Base-by-base conservation (phyloP, 2,888 invertebrate genomes). In the Lithophane socia region DNA sequence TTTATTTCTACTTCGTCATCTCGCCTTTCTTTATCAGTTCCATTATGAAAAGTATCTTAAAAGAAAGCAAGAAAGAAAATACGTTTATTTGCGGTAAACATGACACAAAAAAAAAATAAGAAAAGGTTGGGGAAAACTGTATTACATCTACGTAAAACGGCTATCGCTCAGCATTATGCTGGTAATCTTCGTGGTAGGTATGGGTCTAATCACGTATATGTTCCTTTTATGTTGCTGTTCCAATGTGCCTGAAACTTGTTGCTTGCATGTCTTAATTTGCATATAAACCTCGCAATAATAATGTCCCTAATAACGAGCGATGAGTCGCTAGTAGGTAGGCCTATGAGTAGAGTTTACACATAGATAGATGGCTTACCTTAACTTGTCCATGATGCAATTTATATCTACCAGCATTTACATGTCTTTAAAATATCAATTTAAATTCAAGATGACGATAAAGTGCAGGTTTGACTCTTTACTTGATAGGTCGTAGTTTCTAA, bases 341-440 rank as follows among this genome's bases (percentile, higher is more conserved):
- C 12, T 37, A 13, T 56, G 54, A 60, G 16, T 66, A 29, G 16
- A 69, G 47, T 24, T 66, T n/a, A 49, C 24, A 54, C 29, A 56
- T 49, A 37, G 24, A 44, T 63, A 18, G 8, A 49, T 64, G 37
- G n/a, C 29, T 21, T 75, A 29, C 24, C 49, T 49, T 56, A 52
- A 56, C 29, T 68, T 65, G 24, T n/a, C 1, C 9, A 60, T 69
- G 70, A 63, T 70, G 80, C 52, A 67, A 71, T 70, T 44, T 44
- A 52, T 37, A 44, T 61, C 56, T 21, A 66, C 42, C 10, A 37
- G 37, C 5, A 70, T 82, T 70, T 61, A 65, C 56, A 52, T 70
- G n/a, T 44, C 42, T 49, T 52, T 58, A 77, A 77, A 77, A 80
- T 21, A 52, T 56, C 12, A 47, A 69, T 56, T 69, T 54, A 21